Conservation (phyloP, 2,888 invertebrate genomes). For the Linyphia triangularis region DNA sequence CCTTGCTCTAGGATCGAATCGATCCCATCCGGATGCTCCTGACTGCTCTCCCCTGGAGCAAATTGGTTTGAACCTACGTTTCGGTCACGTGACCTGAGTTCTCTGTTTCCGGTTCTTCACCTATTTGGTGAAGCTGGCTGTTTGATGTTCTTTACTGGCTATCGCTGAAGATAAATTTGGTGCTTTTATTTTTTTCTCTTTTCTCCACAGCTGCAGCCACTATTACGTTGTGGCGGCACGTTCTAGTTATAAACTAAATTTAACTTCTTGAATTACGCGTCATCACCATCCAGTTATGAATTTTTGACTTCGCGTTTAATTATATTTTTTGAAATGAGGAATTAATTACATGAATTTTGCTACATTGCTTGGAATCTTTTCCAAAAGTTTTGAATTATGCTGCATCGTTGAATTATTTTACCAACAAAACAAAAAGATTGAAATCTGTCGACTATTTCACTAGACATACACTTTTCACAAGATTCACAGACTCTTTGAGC, state of each 20-base stretch:
- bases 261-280: conserved; percentile 52
- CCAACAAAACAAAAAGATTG: not conserved
- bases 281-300: conserved; percentile 25
- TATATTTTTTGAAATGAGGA: not conserved
- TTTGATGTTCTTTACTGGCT: conserved; percentile 42
- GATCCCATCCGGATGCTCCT: conserved; percentile 57
- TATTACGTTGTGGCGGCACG: conserved; percentile 11
- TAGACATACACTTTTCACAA: too few relatives aligned
- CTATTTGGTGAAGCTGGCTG: conserved; percentile 40
- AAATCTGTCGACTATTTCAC: not conserved
- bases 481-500: too few relatives aligned
- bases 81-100: conserved; percentile 64
- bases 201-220: conserved; percentile 16
- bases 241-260: conserved; percentile 66
- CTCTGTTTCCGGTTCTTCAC: conserved; percentile 69
- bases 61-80: conserved; percentile 69
- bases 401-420: not conserved
- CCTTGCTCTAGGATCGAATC: conserved; percentile 20
- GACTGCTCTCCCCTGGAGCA: conserved; percentile 48
- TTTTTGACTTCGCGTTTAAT: not conserved
- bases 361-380: not conserved
- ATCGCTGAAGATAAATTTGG: conserved; percentile 62
- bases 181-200: conserved; percentile 14
- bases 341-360: not conserved
- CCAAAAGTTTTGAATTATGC: not conserved